Percentiles rank a stretch among this genome's conserved stretches.
phyloP scores from a whole-genome alignment of 1,140 invertebrate genomes.

The Chymomyza costata region DNA sequence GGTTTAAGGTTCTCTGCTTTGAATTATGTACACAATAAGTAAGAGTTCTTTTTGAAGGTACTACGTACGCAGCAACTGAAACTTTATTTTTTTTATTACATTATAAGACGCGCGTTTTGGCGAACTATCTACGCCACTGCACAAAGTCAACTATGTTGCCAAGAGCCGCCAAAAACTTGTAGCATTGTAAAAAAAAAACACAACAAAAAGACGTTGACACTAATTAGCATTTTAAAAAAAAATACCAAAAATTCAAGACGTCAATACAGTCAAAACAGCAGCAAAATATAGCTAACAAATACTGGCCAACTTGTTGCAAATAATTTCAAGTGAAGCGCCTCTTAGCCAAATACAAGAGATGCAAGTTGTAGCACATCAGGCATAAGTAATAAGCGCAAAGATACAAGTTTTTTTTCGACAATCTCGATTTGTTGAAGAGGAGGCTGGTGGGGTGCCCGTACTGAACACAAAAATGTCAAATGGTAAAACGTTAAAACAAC shows the following conservation, averaged over 20 bases:
- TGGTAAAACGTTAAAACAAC: slow-evolving; percentile 48
- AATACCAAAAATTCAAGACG: slow-evolving; percentile 17
- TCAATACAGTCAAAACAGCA: slow-evolving; percentile 6
- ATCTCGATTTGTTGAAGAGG: slow-evolving; percentile 33
- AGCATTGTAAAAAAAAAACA: slow-evolving; percentile 12
- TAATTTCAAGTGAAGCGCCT: slow-evolving; percentile 41
- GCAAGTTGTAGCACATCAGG: no score
- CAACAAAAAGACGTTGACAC: slow-evolving; percentile 55
- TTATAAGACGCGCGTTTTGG: no score
- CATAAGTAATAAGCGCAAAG: slow-evolving; percentile 58
- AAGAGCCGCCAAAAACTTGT: slow-evolving; percentile 23
- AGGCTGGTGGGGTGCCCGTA: no score
- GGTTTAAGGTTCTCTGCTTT: no score
- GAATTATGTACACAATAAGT: no score
- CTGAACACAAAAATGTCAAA: slow-evolving; percentile 57
- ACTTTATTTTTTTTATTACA: no score
- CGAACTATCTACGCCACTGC: no score
- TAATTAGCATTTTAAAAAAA: slow-evolving; percentile 64
- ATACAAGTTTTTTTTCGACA: no score
- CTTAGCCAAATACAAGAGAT: slow-evolving; percentile 34
- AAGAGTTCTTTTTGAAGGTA: no score
- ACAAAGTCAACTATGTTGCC: no score
- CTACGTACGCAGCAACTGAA: no score
- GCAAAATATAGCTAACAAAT: slow-evolving; percentile 7
- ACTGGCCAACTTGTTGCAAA: slow-evolving; percentile 16